A percentile compares a stretch with the other conserved stretches of the same genome.
Conservation (phyloP, 2,113 vertebrate genomes). For the Meriones unguiculatus region DNA sequence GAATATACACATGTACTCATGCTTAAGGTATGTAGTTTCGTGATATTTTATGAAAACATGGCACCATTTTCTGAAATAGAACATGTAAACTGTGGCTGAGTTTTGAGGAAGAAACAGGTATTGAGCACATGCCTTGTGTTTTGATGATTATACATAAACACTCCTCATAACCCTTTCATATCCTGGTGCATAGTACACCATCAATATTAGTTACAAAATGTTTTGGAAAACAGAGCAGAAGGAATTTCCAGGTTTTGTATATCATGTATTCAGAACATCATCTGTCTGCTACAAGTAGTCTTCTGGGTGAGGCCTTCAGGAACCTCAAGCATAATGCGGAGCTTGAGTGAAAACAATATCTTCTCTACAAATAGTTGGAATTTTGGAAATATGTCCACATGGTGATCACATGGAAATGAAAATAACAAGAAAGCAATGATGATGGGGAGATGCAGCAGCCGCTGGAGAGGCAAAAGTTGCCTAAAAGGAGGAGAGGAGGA, state of each 20-base stretch:
- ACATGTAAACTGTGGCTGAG: neutral
- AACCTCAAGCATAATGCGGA: neutral
- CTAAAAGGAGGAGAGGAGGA: fast-evolving
- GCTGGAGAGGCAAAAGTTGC: neutral
- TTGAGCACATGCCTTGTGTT: neutral
- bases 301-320: neutral
- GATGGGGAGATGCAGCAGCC: neutral
- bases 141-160: neutral
- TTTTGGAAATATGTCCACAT: neutral
- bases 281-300: neutral
- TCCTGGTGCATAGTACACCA: neutral
- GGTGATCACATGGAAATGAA: neutral
- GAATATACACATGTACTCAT: neutral
- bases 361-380: neutral
- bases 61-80: slow-evolving; percentile 23
- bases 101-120: neutral
- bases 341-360: neutral
- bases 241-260: neutral
- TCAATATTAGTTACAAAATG: neutral
- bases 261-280: neutral
- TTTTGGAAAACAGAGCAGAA: neutral
- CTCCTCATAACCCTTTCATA: neutral
- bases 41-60: neutral
- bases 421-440: neutral
- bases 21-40: neutral